A percentile compares a stretch with the other conserved stretches of the same genome.
Evolutionary conservation across 1,140 invertebrate genomes (phyloP).

Genomic region (Sarcophaga bullata): DNA sequence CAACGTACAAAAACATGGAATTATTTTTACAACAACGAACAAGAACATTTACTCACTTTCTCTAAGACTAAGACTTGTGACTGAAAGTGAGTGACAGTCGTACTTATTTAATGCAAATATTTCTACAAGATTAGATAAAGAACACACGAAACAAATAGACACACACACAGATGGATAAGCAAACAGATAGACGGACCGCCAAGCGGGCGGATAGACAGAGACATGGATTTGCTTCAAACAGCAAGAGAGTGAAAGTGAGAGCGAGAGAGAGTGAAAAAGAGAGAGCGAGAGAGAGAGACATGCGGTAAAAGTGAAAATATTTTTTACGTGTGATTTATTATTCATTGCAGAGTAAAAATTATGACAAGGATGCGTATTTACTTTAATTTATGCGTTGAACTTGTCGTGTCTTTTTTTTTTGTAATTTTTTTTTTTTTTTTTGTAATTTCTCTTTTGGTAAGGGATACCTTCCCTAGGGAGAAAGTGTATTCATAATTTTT

Average conservation of each 20-base stretch:
- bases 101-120: not conserved
- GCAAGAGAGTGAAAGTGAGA: not conserved
- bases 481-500: too few species aligned
- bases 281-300: not conserved
- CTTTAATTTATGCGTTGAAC: not conserved
- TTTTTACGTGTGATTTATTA: constrained; percentile 40
- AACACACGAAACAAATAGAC: not conserved
- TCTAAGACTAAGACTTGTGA: not conserved
- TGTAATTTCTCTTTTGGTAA: too few species aligned
- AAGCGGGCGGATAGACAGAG: not conserved
- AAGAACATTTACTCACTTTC: not conserved
- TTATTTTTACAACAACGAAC: not conserved
- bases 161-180: too few species aligned
- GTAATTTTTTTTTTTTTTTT: too few species aligned
- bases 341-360: constrained; percentile 28
- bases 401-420: too few species aligned
- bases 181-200: too few species aligned
- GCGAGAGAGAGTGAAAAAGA: not conserved
- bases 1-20: not conserved
- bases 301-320: constrained; percentile 7
- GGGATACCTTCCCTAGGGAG: too few species aligned
- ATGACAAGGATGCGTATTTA: constrained; percentile 2
- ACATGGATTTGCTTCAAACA: not conserved
- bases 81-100: not conserved
- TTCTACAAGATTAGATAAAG: not conserved